Evolutionary conservation across 2,797 vertebrate genomes (phyloP).

Genomic region (Salmo trutta): DNA sequence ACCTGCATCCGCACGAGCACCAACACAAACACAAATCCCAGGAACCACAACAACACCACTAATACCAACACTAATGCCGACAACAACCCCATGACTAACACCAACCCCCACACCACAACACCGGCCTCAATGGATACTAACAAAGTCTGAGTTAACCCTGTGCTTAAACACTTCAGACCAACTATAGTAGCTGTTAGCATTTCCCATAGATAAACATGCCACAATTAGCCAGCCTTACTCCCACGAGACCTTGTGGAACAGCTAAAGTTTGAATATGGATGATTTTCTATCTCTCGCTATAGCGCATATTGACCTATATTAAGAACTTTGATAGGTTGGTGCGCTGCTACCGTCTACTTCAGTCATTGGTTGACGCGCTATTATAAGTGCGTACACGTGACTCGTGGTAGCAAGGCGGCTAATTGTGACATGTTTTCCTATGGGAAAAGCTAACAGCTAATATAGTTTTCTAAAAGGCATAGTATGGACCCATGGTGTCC

Average conservation of each 20-base stretch:
- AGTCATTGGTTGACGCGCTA: not conserved
- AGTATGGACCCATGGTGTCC: not conserved
- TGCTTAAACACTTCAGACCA: too few species aligned
- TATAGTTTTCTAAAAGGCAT: not conserved
- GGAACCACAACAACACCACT: not conserved
- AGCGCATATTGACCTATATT: too few species aligned
- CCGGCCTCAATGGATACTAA: too few species aligned
- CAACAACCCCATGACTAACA: conserved; percentile 24
- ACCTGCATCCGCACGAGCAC: conserved; percentile 35
- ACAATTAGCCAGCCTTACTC: not conserved
- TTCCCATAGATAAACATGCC: too few species aligned
- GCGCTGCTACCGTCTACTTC: too few species aligned
- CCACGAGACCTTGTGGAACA: not conserved
- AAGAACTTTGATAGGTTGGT: too few species aligned
- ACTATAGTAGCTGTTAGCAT: too few species aligned
- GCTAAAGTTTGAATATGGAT: not conserved
- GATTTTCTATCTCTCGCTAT: too few species aligned
- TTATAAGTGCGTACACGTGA: not conserved
- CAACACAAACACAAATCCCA: not conserved
- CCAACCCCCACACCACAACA: too few species aligned
- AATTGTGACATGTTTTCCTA: not conserved
- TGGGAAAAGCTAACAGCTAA: not conserved
- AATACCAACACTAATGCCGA: conserved; percentile 44
- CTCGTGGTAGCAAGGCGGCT: not conserved
- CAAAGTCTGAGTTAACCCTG: too few species aligned